A percentile compares a stretch with the other conserved stretches of the same genome.
Conservation (phyloP, 2,113 vertebrate species). For the Zingel zingel region DNA sequence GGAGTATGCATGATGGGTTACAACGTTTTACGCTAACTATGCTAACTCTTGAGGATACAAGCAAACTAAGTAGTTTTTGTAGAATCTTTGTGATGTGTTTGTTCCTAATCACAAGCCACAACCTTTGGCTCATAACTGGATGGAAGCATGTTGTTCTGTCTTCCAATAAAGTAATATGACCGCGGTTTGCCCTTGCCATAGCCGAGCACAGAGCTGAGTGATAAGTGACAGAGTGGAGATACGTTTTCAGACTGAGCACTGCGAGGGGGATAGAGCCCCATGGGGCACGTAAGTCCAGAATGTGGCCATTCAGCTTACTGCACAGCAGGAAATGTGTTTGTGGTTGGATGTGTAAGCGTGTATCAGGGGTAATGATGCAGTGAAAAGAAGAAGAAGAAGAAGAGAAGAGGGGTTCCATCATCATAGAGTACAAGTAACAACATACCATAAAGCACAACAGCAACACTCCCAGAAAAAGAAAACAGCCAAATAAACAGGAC, state of each 20-base stretch:
- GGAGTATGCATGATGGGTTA: constrained; percentile 27
- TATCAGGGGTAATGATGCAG: constrained; percentile 33
- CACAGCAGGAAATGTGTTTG: constrained; percentile 44
- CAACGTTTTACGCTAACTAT: constrained; percentile 24
- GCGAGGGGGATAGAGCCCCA: constrained; percentile 40
- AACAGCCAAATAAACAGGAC: constrained; percentile 6
- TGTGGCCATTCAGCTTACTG: constrained; percentile 56
- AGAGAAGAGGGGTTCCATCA: constrained; percentile 22
- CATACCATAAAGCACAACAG: constrained; percentile 14
- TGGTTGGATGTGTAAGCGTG: constrained; percentile 16
- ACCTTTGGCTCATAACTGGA: constrained; percentile 41
- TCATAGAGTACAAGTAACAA: constrained; percentile 31
- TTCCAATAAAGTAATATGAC: constrained; percentile 45
- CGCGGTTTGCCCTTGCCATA: constrained; percentile 23
- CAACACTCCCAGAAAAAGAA: not conserved
- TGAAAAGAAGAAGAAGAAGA: constrained; percentile 1
- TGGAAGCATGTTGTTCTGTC: constrained; percentile 37
- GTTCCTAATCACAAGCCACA: constrained; percentile 15
- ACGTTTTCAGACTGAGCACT: constrained; percentile 42
- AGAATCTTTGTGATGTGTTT: constrained; percentile 6
- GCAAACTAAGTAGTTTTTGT: not conserved
- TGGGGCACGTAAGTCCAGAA: constrained; percentile 37
- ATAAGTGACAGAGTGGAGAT: constrained; percentile 33
- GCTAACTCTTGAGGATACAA: not conserved
- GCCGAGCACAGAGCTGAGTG: constrained; percentile 17